Percentiles rank a stretch among this genome's conserved stretches.
These are phyloP conservation scores for Rhynchonema sp. DNA, from an alignment of 2,888 invertebrate genomes.

Conservation along the genomic window DNA sequence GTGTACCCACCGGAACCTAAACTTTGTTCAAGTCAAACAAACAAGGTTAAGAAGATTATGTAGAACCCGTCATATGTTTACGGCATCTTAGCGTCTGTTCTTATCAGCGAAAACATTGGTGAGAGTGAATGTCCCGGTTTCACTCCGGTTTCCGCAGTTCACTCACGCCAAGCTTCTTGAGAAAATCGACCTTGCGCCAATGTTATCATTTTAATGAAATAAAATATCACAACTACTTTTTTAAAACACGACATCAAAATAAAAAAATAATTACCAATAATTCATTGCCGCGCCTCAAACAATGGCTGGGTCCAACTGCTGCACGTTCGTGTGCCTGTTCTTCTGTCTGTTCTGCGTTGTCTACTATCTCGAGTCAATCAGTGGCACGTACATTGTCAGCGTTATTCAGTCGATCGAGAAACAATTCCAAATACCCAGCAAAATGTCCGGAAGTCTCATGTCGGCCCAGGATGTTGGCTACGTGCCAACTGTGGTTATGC, in stretches of 20 bases:
- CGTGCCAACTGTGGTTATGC: constrained; percentile 23
- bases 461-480: constrained; percentile 27
- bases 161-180: too few species aligned
- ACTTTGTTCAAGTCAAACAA: too few species aligned
- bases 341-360: constrained; percentile 20
- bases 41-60: too few species aligned
- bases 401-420: constrained; percentile 25
- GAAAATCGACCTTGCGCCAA: too few species aligned
- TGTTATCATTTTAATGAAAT: neutral
- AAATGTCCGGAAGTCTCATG: constrained; percentile 24
- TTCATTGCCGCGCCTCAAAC: neutral
- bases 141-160: too few species aligned
- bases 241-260: neutral
- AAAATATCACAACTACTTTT: neutral
- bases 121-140: too few species aligned
- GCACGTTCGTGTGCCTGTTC: constrained; percentile 9
- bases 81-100: too few species aligned
- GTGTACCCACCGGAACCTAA: too few species aligned
- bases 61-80: too few species aligned
- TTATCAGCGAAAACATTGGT: too few species aligned
- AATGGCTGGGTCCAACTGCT: neutral
- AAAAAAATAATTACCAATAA: neutral
- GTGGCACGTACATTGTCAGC: constrained; percentile 26
- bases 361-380: constrained; percentile 27
- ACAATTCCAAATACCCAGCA: constrained; percentile 25